Base-by-base conservation (phyloP, 2,113 vertebrate genomes). In the Equus quagga region DNA sequence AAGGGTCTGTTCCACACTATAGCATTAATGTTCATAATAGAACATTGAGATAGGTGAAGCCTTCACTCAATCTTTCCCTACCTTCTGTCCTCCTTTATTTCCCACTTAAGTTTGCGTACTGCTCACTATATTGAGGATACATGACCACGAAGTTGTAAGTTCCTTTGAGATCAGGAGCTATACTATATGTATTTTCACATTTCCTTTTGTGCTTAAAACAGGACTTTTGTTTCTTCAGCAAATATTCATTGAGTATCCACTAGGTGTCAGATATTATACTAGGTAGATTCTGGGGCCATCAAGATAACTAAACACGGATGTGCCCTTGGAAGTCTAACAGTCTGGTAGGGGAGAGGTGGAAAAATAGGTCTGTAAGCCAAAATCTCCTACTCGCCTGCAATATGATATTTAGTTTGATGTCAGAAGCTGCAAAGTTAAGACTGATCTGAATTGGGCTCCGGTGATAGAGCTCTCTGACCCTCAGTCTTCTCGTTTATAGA, bases 231-330 rank as follows among this genome's bases (percentile, higher is more conserved):
- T 95, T 89, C 78, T 75, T 79, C 26, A 89, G 67, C 31, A 86
- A 54, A 75, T 96, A 93, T 64, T 96, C 86, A 75, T 21, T 89
- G 49, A 64, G 11, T 94, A 88, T 96, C 97, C 97, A 97, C 95
- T 97, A 97, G 97, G 72, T 98, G 95, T 98, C 97, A 98, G 65
- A 95, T 89, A 86, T 62, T 69, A 83, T 81, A 94, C 46, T 70
- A 94, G 80, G 76, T 88, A 73, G 44, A 90, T 76, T 83, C 75
- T 95, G 62, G 0, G 23, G n/a, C 96, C 70, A 44, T 9, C 26
- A 90, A 75, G 33, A 76, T 92, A 91, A 85, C 54, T 36, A 85
- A 87, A 73, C 24, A 67, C 15, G 75, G 21, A 41, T 36, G 13
- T 62, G 41, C 60, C 18, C 10, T 17, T 86, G 5, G 33, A 4